A percentile compares a stretch with the other conserved stretches of the same genome.
Evolutionary conservation across 2,888 invertebrate species (phyloP).

Genomic region (Diadegma fenestrale): DNA sequence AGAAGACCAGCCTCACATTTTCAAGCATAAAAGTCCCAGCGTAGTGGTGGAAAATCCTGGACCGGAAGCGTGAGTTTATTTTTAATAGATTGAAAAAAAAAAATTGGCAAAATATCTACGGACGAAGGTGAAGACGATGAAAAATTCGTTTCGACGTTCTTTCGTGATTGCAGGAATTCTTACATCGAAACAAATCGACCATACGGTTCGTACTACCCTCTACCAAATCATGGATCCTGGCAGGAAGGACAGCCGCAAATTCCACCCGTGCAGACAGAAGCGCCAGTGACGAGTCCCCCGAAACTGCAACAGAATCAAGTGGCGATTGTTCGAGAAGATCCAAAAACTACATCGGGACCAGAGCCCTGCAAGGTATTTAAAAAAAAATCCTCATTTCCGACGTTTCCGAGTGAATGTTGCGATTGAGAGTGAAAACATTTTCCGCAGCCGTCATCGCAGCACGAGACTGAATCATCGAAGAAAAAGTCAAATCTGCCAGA

Average conservation of each 20-base stretch:
- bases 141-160: not conserved
- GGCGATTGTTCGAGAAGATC: conserved; percentile 52
- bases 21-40: conserved; percentile 79
- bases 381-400: not conserved
- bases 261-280: conserved; percentile 56
- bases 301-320: conserved; percentile 55
- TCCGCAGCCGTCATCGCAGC: conserved; percentile 51
- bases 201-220: conserved; percentile 76
- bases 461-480: conserved; percentile 14
- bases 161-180: conserved; percentile 51
- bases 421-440: not conserved
- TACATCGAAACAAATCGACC: conserved; percentile 73
- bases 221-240: conserved; percentile 76
- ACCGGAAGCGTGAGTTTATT: conserved; percentile 53
- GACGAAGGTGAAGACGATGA: not conserved
- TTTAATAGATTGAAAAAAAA: not conserved
- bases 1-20: conserved; percentile 79
- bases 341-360: conserved; percentile 61
- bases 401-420: not conserved
- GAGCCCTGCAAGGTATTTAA: conserved; percentile 63
- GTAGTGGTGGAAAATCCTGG: conserved; percentile 75
- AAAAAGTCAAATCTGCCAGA: conserved; percentile 43
- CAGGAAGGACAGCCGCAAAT: conserved; percentile 74
- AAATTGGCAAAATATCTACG: not conserved
- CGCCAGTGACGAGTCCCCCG: conserved; percentile 56